Percentiles rank a stretch among this genome's conserved stretches.
These are phyloP conservation scores for Piprites chloris DNA, from an alignment of 2,113 vertebrate species.

Conservation along the genomic window DNA sequence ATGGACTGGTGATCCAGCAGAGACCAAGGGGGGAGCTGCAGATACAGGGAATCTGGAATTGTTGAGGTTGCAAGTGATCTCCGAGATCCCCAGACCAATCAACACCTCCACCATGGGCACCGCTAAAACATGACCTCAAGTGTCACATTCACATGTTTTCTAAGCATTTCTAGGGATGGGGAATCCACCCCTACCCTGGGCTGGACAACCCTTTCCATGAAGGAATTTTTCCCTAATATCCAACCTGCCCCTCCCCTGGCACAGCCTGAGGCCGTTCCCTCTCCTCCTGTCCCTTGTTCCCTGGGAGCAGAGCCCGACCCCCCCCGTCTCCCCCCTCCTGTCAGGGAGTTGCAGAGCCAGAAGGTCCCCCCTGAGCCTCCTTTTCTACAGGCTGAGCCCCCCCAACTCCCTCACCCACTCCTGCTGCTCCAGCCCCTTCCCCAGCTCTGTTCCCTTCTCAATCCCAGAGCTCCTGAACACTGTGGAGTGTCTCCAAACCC, in stretches of 20 bases:
- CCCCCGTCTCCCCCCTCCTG: background rate
- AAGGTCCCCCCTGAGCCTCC: background rate
- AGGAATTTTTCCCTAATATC: background rate
- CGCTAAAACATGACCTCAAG: background rate
- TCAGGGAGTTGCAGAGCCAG: no score
- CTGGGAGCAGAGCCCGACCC: background rate
- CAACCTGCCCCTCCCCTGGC: background rate
- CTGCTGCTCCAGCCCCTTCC: background rate
- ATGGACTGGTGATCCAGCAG: background rate
- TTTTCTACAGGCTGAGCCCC: background rate
- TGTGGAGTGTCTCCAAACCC: background rate
- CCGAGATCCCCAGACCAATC: background rate
- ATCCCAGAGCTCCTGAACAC: background rate
- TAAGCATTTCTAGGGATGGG: background rate
- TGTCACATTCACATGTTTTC: background rate
- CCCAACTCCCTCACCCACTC: background rate
- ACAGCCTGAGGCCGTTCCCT: background rate
- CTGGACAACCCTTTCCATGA: background rate
- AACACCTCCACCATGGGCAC: background rate
- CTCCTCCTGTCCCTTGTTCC: background rate
- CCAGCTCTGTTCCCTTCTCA: background rate
- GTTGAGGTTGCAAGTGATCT: background rate
- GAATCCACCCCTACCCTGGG: background rate
- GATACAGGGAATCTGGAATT: background rate
- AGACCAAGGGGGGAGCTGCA: background rate